These are phyloP conservation scores for Sipha flava DNA, from an alignment of 1,140 invertebrate species.

Conservation along the genomic window DNA sequence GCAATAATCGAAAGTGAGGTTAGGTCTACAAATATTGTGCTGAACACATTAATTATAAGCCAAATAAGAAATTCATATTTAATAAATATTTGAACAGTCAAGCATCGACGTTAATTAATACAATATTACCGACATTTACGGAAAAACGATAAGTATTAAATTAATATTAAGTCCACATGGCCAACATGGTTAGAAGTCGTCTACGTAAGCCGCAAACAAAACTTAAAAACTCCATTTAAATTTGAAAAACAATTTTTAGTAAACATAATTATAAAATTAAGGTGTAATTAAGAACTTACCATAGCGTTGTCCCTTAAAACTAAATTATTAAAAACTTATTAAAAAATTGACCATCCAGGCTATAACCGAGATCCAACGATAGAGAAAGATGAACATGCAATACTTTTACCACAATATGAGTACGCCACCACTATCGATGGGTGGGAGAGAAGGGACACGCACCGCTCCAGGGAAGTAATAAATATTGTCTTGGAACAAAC, in stretches of 20 bases:
- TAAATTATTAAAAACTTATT: not conserved
- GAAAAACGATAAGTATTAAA: not conserved
- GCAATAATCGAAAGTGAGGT: not conserved
- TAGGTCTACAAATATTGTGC: not conserved
- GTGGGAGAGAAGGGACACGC: not conserved
- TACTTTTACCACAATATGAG: not conserved
- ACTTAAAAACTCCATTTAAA: no score
- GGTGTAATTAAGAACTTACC: not conserved
- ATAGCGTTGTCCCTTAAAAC: conserved; percentile 3
- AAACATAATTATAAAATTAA: no score
- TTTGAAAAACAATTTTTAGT: no score
- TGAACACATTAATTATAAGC: no score
- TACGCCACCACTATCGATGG: not conserved
- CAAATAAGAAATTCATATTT: not conserved
- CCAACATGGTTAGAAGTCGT: no score
- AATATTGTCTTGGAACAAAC: not conserved
- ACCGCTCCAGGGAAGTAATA: not conserved
- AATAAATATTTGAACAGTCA: not conserved
- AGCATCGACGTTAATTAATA: not conserved
- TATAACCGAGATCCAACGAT: not conserved
- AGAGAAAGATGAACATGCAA: not conserved
- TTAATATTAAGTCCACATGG: not conserved
- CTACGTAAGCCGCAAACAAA: not conserved
- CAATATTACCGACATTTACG: no score
- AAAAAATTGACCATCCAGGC: not conserved